These are phyloP conservation scores for Odontamblyopus rebecca DNA, from an alignment of 2,797 vertebrate genomes.

Conservation along the genomic window DNA sequence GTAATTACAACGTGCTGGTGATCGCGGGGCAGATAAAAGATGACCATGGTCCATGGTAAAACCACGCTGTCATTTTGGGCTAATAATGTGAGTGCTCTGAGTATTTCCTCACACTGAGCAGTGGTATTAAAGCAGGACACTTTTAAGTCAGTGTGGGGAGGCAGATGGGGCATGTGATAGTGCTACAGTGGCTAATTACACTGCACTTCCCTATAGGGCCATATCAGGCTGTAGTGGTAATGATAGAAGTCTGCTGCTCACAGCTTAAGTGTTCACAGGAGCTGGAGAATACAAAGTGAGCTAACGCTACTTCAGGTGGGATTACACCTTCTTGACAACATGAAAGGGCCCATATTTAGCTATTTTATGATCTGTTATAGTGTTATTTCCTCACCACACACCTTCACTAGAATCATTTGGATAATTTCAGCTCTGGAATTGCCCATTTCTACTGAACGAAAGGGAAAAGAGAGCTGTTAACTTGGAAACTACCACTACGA, in stretches of 20 bases:
- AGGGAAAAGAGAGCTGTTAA: no score
- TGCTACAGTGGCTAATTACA: constrained; percentile 60
- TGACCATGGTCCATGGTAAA: constrained; percentile 35
- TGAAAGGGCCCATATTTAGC: no score
- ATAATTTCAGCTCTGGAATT: no score
- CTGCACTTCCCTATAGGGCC: constrained; percentile 34
- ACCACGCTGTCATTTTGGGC: constrained; percentile 33
- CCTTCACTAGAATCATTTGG: no score
- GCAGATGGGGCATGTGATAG: constrained; percentile 55
- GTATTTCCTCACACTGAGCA: constrained; percentile 42
- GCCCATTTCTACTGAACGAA: no score
- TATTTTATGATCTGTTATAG: no score
- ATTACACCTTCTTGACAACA: neutral
- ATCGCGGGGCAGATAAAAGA: constrained; percentile 43
- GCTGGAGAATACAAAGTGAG: constrained; percentile 28
- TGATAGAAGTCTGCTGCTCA: constrained; percentile 39
- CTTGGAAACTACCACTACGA: no score
- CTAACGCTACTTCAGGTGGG: neutral
- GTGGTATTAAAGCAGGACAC: constrained; percentile 55
- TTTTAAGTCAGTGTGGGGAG: constrained; percentile 44
- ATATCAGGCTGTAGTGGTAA: constrained; percentile 32
- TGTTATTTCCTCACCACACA: no score
- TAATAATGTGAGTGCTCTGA: constrained; percentile 52
- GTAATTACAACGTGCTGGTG: constrained; percentile 35
- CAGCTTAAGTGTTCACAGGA: constrained; percentile 39